Evolutionary conservation across 1,140 invertebrate genomes (phyloP).

Genomic region (Caerostris extrusa): DNA sequence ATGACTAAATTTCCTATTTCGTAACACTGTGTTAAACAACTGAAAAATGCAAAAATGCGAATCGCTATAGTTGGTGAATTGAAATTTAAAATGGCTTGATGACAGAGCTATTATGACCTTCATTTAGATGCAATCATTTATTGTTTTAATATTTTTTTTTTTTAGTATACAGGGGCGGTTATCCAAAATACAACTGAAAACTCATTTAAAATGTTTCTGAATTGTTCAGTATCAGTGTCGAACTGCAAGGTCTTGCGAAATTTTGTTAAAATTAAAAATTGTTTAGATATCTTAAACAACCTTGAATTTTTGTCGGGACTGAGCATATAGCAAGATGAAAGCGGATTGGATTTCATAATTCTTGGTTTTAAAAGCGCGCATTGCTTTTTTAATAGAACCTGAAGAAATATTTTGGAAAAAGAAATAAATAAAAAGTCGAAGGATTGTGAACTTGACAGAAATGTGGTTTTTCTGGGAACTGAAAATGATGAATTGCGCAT

Average conservation of each 20-base stretch:
- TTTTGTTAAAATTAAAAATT: neutral
- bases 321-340: too few species aligned
- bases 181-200: neutral
- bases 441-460: neutral
- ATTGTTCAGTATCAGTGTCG: constrained; percentile 32
- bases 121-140: neutral
- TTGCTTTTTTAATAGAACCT: neutral
- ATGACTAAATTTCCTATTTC: neutral
- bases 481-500: too few species aligned
- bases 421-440: neutral
- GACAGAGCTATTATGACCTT: constrained; percentile 11
- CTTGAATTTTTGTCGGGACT: too few species aligned
- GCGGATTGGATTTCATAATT: neutral
- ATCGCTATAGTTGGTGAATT: neutral
- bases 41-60: neutral
- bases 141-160: neutral
- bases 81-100: neutral
- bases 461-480: neutral
- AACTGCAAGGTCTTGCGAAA: neutral
- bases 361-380: neutral
- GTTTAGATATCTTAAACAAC: neutral
- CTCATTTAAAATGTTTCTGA: constrained; percentile 41
- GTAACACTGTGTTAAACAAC: neutral
- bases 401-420: neutral
- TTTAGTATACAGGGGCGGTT: neutral